These are phyloP conservation scores for Caranx melampygus DNA, from an alignment of 2,113 vertebrate species.

Conservation along the genomic window DNA sequence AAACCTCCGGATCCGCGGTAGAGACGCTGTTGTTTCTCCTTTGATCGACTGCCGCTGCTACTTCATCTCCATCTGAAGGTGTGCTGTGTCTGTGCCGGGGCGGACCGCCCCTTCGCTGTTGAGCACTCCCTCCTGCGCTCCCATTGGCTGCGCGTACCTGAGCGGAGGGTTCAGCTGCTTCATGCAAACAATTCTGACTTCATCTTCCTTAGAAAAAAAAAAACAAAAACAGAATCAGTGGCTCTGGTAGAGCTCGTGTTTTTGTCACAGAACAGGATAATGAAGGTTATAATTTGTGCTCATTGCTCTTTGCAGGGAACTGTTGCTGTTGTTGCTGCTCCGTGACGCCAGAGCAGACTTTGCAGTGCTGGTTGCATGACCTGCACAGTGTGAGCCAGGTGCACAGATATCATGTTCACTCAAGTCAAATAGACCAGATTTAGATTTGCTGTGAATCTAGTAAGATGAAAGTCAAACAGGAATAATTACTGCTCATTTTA, in stretches of 20 bases:
- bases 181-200: slow-evolving; percentile 21
- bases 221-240: not conserved
- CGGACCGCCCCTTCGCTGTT: slow-evolving; percentile 62
- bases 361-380: not conserved
- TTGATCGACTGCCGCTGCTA: slow-evolving; percentile 64
- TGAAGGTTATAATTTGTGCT: not conserved
- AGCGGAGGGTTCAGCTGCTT: slow-evolving; percentile 36
- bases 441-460: not conserved
- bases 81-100: slow-evolving; percentile 65
- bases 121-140: slow-evolving; percentile 67
- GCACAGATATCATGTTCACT: not conserved
- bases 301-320: not conserved
- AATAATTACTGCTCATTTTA: not conserved
- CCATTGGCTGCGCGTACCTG: slow-evolving; percentile 84
- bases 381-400: not conserved
- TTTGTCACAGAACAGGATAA: not conserved
- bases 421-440: not conserved
- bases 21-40: slow-evolving; percentile 51
- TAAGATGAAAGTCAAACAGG: not conserved
- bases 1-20: slow-evolving; percentile 62
- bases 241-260: not conserved
- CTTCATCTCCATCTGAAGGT: slow-evolving; percentile 83
- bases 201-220: not conserved
- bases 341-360: not conserved
- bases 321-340: not conserved